Conservation (phyloP, 2,113 vertebrate genomes). For the Alces alces region DNA sequence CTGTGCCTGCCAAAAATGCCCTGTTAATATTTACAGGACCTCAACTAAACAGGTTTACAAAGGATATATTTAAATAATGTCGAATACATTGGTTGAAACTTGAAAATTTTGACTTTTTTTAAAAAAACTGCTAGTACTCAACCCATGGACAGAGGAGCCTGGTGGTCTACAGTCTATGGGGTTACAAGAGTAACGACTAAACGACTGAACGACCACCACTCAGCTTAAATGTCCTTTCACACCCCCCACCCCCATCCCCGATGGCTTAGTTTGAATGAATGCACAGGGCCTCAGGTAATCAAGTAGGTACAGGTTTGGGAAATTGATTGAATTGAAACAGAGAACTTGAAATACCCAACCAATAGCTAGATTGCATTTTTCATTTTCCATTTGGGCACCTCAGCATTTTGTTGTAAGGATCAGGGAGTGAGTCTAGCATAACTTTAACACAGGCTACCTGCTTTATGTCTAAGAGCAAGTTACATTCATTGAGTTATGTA, state of each 20-base stretch:
- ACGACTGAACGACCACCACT: neutral
- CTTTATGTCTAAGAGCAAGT: neutral
- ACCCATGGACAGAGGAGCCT: neutral
- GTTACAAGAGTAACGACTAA: neutral
- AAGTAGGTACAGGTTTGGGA: neutral
- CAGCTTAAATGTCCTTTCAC: neutral
- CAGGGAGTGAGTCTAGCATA: neutral
- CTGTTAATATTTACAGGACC: neutral
- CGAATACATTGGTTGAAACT: neutral
- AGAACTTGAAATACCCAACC: neutral
- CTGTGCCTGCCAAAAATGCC: neutral
- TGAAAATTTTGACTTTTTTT: neutral
- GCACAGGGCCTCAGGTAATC: neutral
- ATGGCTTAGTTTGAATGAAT: neutral
- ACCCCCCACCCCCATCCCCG: no score
- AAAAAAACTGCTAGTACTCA: neutral
- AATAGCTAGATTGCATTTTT: neutral
- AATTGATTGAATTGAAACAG: neutral
- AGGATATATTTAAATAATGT: neutral
- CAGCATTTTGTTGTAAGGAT: neutral
- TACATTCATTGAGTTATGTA: neutral
- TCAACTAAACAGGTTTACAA: neutral
- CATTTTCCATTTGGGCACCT: neutral
- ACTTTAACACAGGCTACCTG: neutral
- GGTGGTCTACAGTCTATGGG: neutral